Conservation (phyloP, 2,797 vertebrate genomes). For the Megalops cyprinoides region DNA sequence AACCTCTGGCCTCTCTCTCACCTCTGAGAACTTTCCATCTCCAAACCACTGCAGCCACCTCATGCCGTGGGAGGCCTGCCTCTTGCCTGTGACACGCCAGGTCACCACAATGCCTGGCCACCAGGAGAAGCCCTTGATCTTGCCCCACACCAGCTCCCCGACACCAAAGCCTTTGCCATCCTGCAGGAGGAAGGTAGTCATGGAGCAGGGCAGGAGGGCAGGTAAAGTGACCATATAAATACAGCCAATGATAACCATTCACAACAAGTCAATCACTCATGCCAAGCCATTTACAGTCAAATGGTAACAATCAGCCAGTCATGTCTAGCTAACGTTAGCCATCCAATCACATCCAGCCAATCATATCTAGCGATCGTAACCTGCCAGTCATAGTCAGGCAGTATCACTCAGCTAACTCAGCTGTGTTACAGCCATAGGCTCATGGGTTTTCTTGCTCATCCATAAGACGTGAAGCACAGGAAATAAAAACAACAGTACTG, state of each 20-base stretch:
- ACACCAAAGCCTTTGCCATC: slow-evolving; percentile 87
- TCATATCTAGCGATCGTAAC: neutral
- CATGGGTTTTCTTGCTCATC: too few relatives aligned
- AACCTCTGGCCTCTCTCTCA: slow-evolving; percentile 62
- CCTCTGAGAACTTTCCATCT: slow-evolving; percentile 94
- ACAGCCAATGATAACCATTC: neutral
- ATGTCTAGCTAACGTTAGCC: neutral
- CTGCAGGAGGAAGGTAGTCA: slow-evolving; percentile 63
- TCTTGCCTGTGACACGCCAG: slow-evolving; percentile 86
- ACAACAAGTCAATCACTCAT: neutral
- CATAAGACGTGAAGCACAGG: too few relatives aligned
- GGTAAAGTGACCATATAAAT: neutral
- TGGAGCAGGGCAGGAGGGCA: neutral
- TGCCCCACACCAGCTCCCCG: slow-evolving; percentile 90
- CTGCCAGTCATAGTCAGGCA: neutral
- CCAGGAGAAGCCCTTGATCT: slow-evolving; percentile 96
- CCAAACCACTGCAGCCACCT: slow-evolving; percentile 98
- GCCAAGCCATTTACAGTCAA: neutral
- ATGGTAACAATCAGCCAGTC: neutral
- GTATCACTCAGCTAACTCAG: too few relatives aligned
- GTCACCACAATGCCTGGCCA: slow-evolving; percentile 94
- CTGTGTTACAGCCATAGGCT: too few relatives aligned
- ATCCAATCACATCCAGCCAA: neutral
- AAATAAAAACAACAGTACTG: neutral
- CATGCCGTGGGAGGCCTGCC: slow-evolving; percentile 86